A percentile compares a stretch with the other conserved stretches of the same genome.
Conservation (phyloP, 2,113 vertebrate species). For the Isichthys henryi region DNA sequence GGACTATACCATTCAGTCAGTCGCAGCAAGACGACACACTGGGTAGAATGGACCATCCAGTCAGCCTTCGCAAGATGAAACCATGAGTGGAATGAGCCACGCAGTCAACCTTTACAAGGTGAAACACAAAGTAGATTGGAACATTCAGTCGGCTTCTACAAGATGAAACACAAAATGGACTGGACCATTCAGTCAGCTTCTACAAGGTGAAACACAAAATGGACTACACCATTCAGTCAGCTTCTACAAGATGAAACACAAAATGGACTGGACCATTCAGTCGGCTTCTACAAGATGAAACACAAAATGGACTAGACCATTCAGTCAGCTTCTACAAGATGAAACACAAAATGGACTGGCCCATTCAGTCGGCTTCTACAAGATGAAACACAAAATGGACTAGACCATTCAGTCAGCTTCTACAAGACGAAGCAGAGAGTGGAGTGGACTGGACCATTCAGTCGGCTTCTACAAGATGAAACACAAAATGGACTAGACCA, state of each 20-base stretch:
- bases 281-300: neutral
- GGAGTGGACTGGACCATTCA: neutral
- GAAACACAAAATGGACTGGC: neutral
- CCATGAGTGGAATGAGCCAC: neutral
- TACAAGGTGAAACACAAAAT: neutral
- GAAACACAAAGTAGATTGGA: neutral
- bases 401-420: neutral
- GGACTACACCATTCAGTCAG: neutral
- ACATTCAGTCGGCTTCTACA: too few species aligned
- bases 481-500: neutral
- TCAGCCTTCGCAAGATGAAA: neutral
- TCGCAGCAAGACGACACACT: neutral
- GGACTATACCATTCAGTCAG: neutral
- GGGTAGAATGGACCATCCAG: too few species aligned
- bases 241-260: too few species aligned
- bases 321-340: neutral
- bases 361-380: neutral
- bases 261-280: neutral
- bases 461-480: neutral
- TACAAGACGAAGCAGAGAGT: neutral
- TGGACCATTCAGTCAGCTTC: neutral
- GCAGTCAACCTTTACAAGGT: neutral
- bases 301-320: neutral
- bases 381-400: neutral
- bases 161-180: neutral